phyloP scores from a whole-genome alignment of 2,797 vertebrate species.

The Peromyscus nudipes region DNA sequence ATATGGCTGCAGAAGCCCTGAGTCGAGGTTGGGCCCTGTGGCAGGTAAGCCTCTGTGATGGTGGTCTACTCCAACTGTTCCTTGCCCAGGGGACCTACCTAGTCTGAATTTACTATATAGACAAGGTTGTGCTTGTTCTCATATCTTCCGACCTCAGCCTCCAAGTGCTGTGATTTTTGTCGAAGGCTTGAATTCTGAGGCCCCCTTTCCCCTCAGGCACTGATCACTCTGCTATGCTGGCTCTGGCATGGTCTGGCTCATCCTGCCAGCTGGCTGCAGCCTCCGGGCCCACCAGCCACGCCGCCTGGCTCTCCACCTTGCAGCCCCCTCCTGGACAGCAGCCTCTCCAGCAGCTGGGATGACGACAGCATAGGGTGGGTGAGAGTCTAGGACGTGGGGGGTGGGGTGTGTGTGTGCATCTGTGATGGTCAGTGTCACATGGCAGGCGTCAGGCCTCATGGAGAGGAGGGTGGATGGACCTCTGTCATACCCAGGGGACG shows the following conservation, averaged over 20 bases:
- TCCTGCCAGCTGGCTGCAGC: conserved; percentile 84
- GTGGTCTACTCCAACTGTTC: not conserved
- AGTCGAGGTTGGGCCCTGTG: conserved; percentile 77
- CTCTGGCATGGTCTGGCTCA: conserved; percentile 81
- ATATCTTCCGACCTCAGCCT: not conserved
- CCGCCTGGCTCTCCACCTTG: conserved; percentile 88
- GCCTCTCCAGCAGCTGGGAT: conserved; percentile 87
- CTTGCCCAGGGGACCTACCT: not conserved
- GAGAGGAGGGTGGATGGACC: not conserved
- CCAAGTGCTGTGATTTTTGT: not conserved
- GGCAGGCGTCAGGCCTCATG: not conserved
- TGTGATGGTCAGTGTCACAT: not conserved
- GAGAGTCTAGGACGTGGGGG: not conserved
- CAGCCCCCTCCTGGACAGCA: conserved; percentile 85
- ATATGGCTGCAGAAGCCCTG: conserved; percentile 81
- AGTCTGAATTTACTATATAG: not conserved
- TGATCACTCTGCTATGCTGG: conserved; percentile 82
- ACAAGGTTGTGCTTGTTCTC: not conserved
- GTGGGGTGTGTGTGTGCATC: no score
- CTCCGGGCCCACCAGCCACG: conserved; percentile 86
- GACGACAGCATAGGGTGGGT: conserved; percentile 82
- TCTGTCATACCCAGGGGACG: not conserved
- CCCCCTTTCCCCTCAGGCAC: conserved; percentile 52
- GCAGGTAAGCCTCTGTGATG: conserved; percentile 75
- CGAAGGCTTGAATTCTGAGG: not conserved